These are phyloP conservation scores for Raja brachyura DNA, from an alignment of 2,113 vertebrate species.

Conservation along the genomic window DNA sequence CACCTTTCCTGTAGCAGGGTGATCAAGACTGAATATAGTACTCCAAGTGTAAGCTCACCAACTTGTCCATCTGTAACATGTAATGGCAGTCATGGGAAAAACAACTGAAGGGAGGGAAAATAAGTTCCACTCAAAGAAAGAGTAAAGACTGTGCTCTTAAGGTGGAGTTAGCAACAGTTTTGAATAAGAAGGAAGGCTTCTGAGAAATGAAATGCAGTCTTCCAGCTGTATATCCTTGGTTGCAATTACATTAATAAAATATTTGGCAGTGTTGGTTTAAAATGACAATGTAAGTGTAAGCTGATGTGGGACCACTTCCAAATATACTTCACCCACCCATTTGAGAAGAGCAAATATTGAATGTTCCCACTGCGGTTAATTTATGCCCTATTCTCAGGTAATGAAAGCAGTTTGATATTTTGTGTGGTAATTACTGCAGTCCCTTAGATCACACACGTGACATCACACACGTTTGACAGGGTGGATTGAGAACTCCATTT, in stretches of 20 bases:
- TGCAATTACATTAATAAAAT: not conserved
- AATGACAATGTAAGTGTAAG: not conserved
- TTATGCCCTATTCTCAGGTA: not conserved
- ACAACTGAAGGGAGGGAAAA: not conserved
- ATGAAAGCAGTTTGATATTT: not conserved
- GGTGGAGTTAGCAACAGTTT: not conserved
- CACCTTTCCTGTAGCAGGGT: too few species aligned
- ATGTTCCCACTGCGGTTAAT: not conserved
- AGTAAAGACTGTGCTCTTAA: not conserved
- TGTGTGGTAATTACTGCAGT: not conserved
- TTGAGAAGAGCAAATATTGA: constrained; percentile 30
- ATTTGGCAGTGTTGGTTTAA: not conserved
- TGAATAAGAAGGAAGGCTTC: not conserved
- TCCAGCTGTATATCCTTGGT: not conserved
- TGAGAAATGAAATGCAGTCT: not conserved
- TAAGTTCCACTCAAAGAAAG: not conserved
- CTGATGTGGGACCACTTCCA: not conserved
- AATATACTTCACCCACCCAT: not conserved
- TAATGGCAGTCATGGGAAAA: not conserved
- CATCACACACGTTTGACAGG: not conserved
- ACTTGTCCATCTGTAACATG: too few species aligned
- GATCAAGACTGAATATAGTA: too few species aligned
- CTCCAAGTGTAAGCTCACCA: too few species aligned
- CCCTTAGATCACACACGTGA: not conserved
- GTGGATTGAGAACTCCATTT: not conserved